Conservation (phyloP, 2,797 vertebrate genomes). For the Helarctos malayanus region DNA sequence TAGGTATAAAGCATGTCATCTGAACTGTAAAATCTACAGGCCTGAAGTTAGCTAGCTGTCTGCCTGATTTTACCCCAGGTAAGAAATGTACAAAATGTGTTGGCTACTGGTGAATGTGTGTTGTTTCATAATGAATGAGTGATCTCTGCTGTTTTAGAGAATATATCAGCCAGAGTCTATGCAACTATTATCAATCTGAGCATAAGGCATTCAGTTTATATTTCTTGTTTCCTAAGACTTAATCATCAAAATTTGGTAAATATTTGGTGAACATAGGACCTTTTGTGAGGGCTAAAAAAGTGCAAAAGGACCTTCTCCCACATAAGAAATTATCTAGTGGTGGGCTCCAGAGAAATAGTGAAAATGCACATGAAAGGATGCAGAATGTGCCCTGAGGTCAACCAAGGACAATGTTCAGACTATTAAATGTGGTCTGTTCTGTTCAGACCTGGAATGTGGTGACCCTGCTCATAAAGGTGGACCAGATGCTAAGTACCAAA, state of each 20-base stretch:
- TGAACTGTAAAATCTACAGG: not conserved
- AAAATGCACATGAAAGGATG: not conserved
- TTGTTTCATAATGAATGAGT: slow-evolving; percentile 20
- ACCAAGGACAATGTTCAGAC: not conserved
- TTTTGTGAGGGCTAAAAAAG: not conserved
- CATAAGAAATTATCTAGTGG: not conserved
- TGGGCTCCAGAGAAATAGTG: not conserved
- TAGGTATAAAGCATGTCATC: not conserved
- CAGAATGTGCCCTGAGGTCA: not conserved
- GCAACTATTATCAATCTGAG: not conserved
- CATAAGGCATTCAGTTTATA: not conserved
- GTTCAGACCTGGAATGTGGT: not conserved
- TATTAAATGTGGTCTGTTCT: not conserved
- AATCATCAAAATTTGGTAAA: slow-evolving; percentile 8
- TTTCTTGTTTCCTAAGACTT: slow-evolving; percentile 14
- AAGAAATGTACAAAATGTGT: not conserved
- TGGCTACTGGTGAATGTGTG: not conserved
- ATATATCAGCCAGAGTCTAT: not conserved
- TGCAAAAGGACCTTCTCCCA: not conserved
- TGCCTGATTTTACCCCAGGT: not conserved
- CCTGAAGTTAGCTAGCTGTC: not conserved
- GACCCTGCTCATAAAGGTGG: not conserved
- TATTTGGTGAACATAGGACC: not conserved
- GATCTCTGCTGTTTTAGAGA: not conserved
- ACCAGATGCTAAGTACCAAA: not conserved